Evolutionary conservation across 53 echinoderm and acorn worm genomes (phyloP).

Genomic region (Stichopus horrens): DNA sequence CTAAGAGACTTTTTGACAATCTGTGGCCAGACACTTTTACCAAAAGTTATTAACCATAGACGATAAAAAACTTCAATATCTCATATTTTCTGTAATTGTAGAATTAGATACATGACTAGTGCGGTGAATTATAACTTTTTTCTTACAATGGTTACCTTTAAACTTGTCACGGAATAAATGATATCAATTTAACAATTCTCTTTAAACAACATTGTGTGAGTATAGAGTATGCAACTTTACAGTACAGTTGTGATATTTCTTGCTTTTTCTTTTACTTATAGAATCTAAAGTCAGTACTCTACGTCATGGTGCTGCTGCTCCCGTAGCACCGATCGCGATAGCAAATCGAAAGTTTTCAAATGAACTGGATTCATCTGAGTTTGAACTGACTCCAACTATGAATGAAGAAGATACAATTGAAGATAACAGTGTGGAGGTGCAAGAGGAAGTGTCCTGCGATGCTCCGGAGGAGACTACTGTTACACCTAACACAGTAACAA

Average conservation of each 20-base stretch:
- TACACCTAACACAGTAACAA: constrained; percentile 42
- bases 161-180: too few species aligned
- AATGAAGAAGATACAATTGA: constrained; percentile 48
- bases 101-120: too few species aligned
- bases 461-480: not conserved
- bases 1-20: too few species aligned
- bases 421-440: constrained; percentile 37
- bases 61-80: too few species aligned
- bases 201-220: not conserved
- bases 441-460: constrained; percentile 4
- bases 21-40: too few species aligned
- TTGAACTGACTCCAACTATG: constrained; percentile 62
- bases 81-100: too few species aligned
- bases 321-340: constrained; percentile 86
- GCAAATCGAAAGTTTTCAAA: constrained; percentile 86
- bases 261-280: not conserved
- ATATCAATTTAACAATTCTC: too few species aligned
- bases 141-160: too few species aligned
- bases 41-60: too few species aligned
- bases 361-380: constrained; percentile 70
- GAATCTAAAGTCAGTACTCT: constrained; percentile 51
- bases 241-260: not conserved
- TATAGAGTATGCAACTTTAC: not conserved
- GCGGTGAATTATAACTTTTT: too few species aligned
- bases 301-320: constrained; percentile 69